A percentile compares a stretch with the other conserved stretches of the same genome.
These are phyloP conservation scores for Lordiphosa andalusiaca DNA, from an alignment of 2,888 invertebrate species.

Conservation along the genomic window DNA sequence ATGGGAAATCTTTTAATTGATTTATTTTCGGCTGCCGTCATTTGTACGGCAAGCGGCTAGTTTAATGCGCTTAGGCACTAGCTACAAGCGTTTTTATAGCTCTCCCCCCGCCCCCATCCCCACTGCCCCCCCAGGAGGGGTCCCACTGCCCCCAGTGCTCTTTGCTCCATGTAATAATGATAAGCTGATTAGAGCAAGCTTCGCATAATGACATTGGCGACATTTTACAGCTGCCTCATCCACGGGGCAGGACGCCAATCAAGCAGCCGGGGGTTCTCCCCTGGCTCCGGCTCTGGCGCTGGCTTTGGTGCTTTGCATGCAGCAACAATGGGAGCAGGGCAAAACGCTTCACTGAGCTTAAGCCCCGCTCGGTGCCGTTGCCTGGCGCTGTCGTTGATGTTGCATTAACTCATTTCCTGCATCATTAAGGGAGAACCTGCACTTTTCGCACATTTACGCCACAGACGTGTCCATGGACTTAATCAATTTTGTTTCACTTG, in stretches of 20 bases:
- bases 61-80: constrained; percentile 39
- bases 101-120: too few relatives aligned
- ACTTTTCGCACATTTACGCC: constrained; percentile 46
- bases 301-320: not conserved
- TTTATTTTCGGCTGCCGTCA: constrained; percentile 44
- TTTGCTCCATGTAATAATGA: constrained; percentile 59
- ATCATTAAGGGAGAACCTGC: constrained; percentile 62
- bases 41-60: constrained; percentile 29
- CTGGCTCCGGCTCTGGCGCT: not conserved
- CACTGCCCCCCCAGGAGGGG: not conserved
- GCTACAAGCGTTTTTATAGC: constrained; percentile 29
- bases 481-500: not conserved
- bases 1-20: constrained; percentile 39
- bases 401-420: constrained; percentile 70
- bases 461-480: constrained; percentile 81
- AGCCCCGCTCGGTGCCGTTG: constrained; percentile 14
- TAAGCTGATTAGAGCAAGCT: constrained; percentile 64
- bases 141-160: constrained; percentile 1
- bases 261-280: constrained; percentile 16
- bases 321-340: not conserved
- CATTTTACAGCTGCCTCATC: constrained; percentile 38
- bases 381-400: constrained; percentile 41
- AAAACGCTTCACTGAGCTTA: constrained; percentile 29
- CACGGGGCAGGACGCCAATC: constrained; percentile 39
- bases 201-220: constrained; percentile 60